Evolutionary conservation across 1,140 invertebrate genomes (phyloP), one percentile per base, ranked within the genome.

Genomic region (Drosophila auraria): DNA sequence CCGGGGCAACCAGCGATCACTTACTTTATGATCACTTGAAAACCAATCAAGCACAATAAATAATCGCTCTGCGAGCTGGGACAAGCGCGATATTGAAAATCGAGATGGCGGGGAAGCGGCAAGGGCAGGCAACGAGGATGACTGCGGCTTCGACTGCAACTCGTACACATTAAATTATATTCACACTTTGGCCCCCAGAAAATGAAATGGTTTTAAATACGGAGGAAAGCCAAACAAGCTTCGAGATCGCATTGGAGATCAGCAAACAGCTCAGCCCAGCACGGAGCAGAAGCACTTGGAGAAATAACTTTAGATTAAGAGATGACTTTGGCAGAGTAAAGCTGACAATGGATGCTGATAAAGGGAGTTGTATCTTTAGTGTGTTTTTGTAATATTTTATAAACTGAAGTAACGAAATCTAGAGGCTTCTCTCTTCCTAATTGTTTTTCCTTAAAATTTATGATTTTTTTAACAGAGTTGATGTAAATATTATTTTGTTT

Each of bases 11-110:
- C 83, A 76, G 80, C 80, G 91, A 92, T 92, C 91, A 87, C 87
- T 92, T 92, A 92, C 83, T 92, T 92, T 92, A 92, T 92, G 91
- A 92, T 92, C 91, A 92, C 91, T 92, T 92, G 91, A 83, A 92
- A 92, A 87, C 91, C 91, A 92, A 92, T 92, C 91, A 92, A 83
- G 82, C 82, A 91, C 80, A 91, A 92, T 92, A 92, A 92, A 92
- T 92, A 92, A 92, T 92, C 86, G 84, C 70, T 62, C 61, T 63
- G 60, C 60, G 36, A 62, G 65, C 68, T 68, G 63, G 58, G 63
- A 83, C 74, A 86, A 64, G 57, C 59, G 77, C 74, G 63, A 91
- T 91, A 92, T 92, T 92, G 87, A 89, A 92, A 92, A 92, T 92
- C 68, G 54, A 77, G 60, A 70, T 27, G 68, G 65, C 36, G 5